Percentiles rank a stretch among this genome's conserved stretches.
Conservation (phyloP, 2,113 vertebrate species). For the Paralichthys olivaceus region DNA sequence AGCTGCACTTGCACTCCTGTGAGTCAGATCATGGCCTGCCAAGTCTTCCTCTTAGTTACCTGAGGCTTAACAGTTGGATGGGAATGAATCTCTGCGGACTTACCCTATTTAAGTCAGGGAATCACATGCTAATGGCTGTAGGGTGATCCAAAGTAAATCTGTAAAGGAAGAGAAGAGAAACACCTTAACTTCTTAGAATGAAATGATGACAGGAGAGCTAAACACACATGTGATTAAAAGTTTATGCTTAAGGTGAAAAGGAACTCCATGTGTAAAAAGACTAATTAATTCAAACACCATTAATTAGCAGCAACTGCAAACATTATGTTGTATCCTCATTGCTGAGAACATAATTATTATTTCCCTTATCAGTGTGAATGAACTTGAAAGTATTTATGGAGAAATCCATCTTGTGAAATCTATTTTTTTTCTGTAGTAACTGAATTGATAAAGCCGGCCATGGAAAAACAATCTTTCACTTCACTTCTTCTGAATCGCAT, state of each 20-base stretch:
- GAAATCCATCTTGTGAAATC: constrained; percentile 30
- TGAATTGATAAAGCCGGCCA: constrained; percentile 22
- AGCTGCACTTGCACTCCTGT: not conserved
- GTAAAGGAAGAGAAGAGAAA: not conserved
- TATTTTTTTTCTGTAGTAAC: constrained; percentile 30
- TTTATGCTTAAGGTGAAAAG: not conserved
- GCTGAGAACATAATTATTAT: constrained; percentile 20
- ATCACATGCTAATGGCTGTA: constrained; percentile 13
- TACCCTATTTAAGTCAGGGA: constrained; percentile 14
- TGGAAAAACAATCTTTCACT: constrained; percentile 9
- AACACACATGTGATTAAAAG: no score
- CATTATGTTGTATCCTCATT: not conserved
- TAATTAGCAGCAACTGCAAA: constrained; percentile 19
- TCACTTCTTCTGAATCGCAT: not conserved
- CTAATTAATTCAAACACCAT: not conserved
- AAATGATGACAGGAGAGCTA: not conserved
- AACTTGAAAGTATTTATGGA: constrained; percentile 8
- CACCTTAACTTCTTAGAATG: not conserved
- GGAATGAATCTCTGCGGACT: constrained; percentile 16
- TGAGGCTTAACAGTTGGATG: constrained; percentile 5
- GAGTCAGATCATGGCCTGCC: not conserved
- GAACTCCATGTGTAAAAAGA: not conserved
- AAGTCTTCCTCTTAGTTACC: not conserved
- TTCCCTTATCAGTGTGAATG: constrained; percentile 23
- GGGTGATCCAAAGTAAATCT: not conserved